Conservation (phyloP, 2,888 invertebrate species). For the Hybos culiciformis region DNA sequence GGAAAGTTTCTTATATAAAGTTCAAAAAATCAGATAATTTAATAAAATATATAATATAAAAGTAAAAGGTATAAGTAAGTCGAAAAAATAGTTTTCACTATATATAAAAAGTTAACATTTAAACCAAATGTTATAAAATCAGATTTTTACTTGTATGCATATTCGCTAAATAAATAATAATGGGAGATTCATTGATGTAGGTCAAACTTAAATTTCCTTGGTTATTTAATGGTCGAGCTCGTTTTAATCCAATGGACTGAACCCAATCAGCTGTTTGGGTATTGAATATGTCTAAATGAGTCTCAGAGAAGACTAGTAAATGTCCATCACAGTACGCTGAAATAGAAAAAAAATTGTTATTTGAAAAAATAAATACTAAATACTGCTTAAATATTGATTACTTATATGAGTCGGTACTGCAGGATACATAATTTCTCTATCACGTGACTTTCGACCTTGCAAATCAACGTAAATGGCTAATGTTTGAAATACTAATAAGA, state of each 20-base stretch:
- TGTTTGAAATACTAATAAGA: conserved; percentile 71
- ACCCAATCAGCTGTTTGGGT: conserved; percentile 92
- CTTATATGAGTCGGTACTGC: conserved; percentile 76
- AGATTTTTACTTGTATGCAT: conserved; percentile 57
- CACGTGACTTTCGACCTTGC: conserved; percentile 75
- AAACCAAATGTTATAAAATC: background rate
- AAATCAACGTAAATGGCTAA: conserved; percentile 87
- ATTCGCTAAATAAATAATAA: conserved; percentile 68
- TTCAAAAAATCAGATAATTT: too few species aligned
- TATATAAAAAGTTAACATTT: too few species aligned
- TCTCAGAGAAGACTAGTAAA: conserved; percentile 81
- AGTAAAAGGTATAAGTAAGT: too few species aligned
- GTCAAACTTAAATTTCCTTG: conserved; percentile 61
- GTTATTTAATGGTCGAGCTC: conserved; percentile 56
- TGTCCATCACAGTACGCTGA: conserved; percentile 77
- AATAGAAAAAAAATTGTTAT: background rate
- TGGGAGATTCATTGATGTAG: conserved; percentile 64
- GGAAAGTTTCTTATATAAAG: too few species aligned
- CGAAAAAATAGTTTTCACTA: too few species aligned
- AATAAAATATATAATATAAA: too few species aligned
- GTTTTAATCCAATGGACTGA: conserved; percentile 90
- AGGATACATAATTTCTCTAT: conserved; percentile 95
- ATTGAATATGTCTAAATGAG: conserved; percentile 92
- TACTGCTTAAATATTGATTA: conserved; percentile 30
- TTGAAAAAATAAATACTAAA: conserved; percentile 3